A percentile compares a stretch with the other conserved stretches of the same genome.
phyloP scores from a whole-genome alignment of 2,113 vertebrate genomes.

The Sebastes fasciatus region DNA sequence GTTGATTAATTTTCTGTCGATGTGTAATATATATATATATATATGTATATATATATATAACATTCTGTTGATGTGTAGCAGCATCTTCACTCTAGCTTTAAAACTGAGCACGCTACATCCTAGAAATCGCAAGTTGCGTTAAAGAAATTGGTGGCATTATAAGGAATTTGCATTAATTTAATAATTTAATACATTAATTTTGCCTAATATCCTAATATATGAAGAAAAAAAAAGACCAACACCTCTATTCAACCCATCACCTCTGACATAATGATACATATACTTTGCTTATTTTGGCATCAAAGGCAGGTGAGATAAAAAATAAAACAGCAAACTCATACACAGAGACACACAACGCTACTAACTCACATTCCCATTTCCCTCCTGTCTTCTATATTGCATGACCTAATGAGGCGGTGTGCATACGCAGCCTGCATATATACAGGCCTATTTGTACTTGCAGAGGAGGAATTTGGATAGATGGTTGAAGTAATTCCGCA shows the following conservation, averaged over 20 bases:
- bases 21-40: too few relatives aligned
- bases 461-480: conserved; percentile 74
- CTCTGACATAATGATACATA: neutral
- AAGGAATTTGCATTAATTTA: too few relatives aligned
- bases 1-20: too few relatives aligned
- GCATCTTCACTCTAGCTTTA: too few relatives aligned
- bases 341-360: neutral
- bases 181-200: too few relatives aligned
- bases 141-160: too few relatives aligned
- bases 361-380: conserved; percentile 20
- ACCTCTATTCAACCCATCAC: neutral
- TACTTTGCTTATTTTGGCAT: neutral
- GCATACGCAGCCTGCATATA: conserved; percentile 65
- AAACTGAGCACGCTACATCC: too few relatives aligned
- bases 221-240: neutral
- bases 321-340: conserved; percentile 15
- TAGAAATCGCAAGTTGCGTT: too few relatives aligned
- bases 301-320: conserved; percentile 22
- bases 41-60: too few relatives aligned
- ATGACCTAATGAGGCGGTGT: conserved; percentile 73
- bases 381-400: conserved; percentile 53
- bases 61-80: too few relatives aligned
- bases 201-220: too few relatives aligned
- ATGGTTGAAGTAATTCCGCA: conserved; percentile 76
- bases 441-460: conserved; percentile 73